A percentile compares a stretch with the other conserved stretches of the same genome.
Evolutionary conservation across 2,113 vertebrate genomes (phyloP).

Genomic region (Aix galericulata): DNA sequence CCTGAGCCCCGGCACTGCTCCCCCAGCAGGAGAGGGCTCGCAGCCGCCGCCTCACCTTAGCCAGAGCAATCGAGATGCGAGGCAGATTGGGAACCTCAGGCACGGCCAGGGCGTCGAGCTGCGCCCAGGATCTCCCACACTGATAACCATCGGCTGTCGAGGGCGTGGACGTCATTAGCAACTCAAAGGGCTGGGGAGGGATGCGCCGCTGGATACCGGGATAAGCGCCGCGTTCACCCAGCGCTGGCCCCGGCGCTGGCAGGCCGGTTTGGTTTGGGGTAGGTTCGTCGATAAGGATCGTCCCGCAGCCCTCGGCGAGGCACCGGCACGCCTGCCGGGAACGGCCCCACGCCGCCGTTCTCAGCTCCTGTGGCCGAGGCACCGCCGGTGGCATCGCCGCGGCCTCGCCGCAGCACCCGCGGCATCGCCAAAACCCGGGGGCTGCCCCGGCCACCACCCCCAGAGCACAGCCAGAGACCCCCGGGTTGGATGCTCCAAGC

Average conservation of each 20-base stretch:
- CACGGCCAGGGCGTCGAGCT: not conserved
- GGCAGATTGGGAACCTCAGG: not conserved
- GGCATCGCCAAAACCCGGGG: not conserved
- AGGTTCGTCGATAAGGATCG: not conserved
- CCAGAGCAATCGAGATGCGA: not conserved
- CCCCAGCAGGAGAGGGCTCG: not conserved
- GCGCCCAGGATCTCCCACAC: slow-evolving; percentile 5
- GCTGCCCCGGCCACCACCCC: rapidly evolving
- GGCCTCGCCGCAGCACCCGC: not conserved
- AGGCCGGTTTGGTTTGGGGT: not conserved
- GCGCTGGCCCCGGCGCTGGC: not conserved
- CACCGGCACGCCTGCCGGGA: not conserved
- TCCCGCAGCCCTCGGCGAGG: not conserved
- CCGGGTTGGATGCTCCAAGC: not conserved
- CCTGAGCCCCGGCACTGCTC: not conserved
- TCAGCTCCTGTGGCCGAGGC: not conserved
- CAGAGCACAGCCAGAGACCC: not conserved
- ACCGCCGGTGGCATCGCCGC: rapidly evolving
- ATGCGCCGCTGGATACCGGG: not conserved
- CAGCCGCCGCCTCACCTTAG: not conserved
- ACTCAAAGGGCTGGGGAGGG: not conserved
- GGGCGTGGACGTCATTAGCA: not conserved
- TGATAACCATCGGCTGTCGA: not conserved
- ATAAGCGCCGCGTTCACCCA: not conserved
- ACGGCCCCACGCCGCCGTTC: not conserved